Base-by-base conservation (phyloP, 2,888 invertebrate genomes). In the Steinernema hermaphroditum region DNA sequence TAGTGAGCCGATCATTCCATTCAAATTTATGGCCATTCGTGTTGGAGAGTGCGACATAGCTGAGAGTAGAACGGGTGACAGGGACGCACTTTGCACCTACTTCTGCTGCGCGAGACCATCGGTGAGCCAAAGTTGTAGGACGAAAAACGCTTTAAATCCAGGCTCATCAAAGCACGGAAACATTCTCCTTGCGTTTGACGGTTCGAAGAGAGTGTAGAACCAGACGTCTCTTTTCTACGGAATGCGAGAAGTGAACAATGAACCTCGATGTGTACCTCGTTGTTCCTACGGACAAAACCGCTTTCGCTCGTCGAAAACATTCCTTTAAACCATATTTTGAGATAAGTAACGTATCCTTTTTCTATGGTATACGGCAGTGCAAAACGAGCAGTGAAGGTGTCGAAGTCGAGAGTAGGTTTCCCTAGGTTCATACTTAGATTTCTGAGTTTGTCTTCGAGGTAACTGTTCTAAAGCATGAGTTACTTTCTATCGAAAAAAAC, bases 121-220 rank as follows among this genome's bases (percentile, higher is more conserved):
- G 19, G 50, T 22, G 43, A 77, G 62, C 78, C 72, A 77, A 8
- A 77, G 29, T 54, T 77, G 68, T 22, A 76, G 57, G 1, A 19
- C 14, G 62, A 76, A 74, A 19, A 16, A 22, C 8, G 46, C 49
- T 19, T 49, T 69, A 43, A 69, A 41, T 6, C 49, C 27, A 4
- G 69, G 69, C 19, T 69, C 69, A 29, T 69, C 69, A 16, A 69
- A 69, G 29, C 69, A 69, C 14, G 69, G 69, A 41, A 69, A 69
- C 29, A 69, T 24, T 37, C 49, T 27, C 6, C 69, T 22, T 9
- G 69, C 69, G 69, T 69, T 46, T 12, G 69, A 69, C 6, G 69
- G 44, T 69, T 69, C 69, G 16, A 69, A 69, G 14, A 69, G 69
- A 16, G 69, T 69, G 69, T 69, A 49, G 41, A 41, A 46, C 69